Evolutionary conservation across 1,140 invertebrate species (phyloP).

Genomic region (Venturia canescens): DNA sequence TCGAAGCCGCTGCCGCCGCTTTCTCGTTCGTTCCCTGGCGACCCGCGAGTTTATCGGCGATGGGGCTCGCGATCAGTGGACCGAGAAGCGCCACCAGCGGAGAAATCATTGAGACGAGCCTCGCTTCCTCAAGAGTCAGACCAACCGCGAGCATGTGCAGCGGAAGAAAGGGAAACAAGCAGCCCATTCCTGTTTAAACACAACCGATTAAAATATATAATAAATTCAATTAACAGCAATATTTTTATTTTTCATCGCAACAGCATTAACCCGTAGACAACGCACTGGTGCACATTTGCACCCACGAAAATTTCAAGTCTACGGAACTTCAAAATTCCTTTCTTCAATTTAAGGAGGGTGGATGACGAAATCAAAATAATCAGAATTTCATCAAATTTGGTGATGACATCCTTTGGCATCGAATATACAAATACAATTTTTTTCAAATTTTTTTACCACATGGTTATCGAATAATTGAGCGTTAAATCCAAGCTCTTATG

Average conservation of each 20-base stretch:
- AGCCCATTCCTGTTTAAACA: constrained; percentile 81
- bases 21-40: constrained; percentile 71
- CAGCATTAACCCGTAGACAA: no score
- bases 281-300: no score
- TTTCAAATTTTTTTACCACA: no score
- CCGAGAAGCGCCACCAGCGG: constrained; percentile 85
- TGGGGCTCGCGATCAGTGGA: constrained; percentile 81
- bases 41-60: constrained; percentile 80
- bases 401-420: no score
- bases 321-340: no score
- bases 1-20: constrained; percentile 65
- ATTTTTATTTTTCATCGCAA: neutral
- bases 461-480: no score
- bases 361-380: no score
- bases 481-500: no score
- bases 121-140: constrained; percentile 82
- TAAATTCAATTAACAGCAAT: neutral
- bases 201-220: constrained; percentile 17
- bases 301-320: no score
- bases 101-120: constrained; percentile 84
- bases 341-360: no score
- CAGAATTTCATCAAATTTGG: no score
- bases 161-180: constrained; percentile 85
- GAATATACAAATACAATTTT: no score
- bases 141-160: constrained; percentile 85